Evolutionary conservation across 2,113 vertebrate genomes (phyloP), one percentile per base, ranked within the genome.

Genomic region (Muscicapa adusta): DNA sequence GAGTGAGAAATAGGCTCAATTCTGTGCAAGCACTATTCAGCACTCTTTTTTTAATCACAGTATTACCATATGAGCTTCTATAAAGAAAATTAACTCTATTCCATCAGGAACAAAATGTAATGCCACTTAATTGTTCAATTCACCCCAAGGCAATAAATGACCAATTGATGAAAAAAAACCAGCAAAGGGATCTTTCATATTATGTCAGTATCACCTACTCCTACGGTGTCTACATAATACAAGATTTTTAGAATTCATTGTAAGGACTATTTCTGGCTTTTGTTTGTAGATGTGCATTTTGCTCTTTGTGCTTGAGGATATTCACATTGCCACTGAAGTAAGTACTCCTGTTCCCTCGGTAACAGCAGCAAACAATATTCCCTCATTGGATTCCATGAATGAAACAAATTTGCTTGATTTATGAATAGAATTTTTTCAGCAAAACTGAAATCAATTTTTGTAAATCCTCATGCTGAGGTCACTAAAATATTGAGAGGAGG

Each of bases 371-470:
- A 91, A 93, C 19, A 70, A 28, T 74, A 62, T 67, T 73, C 36
- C 40, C n/a, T 81, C 76, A 51, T 12, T 91, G 75, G 42, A 62
- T 93, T 93, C 63, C n/a, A 84, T 65, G 73, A 94, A 86, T 82
- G 76, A 62, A 85, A 70, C 47, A 77, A 85, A 93, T 91, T 91
- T 80, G 31, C 66, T 91, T 85, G 65, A 84, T 89, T 88, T 87
- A 40, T 88, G 82, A 90, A 95, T 71, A 94, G 82, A 90, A n/a
- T n/a, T 88, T 72, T 90, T 84, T 90, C 80, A 91, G 51, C 36
- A 88, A 91, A 89, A 88, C 63, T 82, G 34, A 70, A 96, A 96
- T 78, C 43, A 89, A 18, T 94, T 77, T 88, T 58, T 92, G 75
- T 65, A 72, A 89, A 51, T 94, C 45, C 29, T 75, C 62, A 56